Conservation (phyloP, 1,140 invertebrate genomes). For the Drosophila sproati region DNA sequence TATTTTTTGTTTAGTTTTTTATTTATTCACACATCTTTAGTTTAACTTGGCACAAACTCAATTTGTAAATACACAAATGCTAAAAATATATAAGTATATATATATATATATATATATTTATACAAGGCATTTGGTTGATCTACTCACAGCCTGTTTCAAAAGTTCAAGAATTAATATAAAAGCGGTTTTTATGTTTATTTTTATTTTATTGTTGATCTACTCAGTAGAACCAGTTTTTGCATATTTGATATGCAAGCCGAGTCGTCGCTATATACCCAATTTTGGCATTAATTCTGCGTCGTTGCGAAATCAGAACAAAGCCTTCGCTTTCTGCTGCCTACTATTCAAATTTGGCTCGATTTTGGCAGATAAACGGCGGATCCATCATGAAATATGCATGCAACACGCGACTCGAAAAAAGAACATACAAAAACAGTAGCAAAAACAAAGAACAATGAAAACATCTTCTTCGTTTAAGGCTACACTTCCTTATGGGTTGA, state of each 20-base stretch:
- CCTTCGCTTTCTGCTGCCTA: not conserved
- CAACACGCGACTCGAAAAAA: not conserved
- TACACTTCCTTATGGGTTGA: constrained; percentile 31
- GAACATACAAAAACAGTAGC: not conserved
- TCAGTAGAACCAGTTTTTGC: constrained; percentile 39
- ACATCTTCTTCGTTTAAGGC: not conserved
- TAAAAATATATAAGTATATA: constrained; percentile 9
- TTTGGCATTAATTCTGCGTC: constrained; percentile 15
- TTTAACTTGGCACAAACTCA: constrained; percentile 63
- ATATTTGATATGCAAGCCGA: constrained; percentile 42
- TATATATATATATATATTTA: too few species aligned
- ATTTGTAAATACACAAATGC: constrained; percentile 33
- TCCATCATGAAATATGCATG: constrained; percentile 61
- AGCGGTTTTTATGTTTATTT: not conserved
- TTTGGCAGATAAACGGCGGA: constrained; percentile 13
- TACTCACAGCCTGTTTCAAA: constrained; percentile 13
- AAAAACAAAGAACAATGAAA: constrained; percentile 33
- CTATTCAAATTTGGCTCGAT: constrained; percentile 25
- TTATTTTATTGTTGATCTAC: constrained; percentile 9
- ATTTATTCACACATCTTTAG: constrained; percentile 27
- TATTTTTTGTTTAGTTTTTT: constrained; percentile 5
- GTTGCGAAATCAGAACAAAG: constrained; percentile 15
- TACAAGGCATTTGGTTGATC: not conserved
- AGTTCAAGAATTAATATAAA: constrained; percentile 22
- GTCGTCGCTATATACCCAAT: constrained; percentile 29